phyloP scores from a whole-genome alignment of 2,113 vertebrate genomes.

The Plotosus lineatus region DNA sequence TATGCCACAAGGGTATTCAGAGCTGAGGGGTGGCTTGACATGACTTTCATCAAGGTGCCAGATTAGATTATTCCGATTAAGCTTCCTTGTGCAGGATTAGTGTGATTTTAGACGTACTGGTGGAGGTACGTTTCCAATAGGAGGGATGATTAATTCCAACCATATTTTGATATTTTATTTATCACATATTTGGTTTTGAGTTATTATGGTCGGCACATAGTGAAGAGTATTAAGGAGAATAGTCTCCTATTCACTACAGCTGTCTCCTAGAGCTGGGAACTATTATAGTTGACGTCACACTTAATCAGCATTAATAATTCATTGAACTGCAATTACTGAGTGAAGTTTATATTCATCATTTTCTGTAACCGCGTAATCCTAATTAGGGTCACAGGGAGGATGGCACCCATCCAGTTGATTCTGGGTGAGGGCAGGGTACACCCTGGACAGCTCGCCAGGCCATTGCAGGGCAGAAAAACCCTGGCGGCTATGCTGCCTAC shows the following conservation, averaged over 20 bases:
- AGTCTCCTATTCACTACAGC: conserved; percentile 62
- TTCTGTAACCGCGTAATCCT: no score
- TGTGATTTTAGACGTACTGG: not conserved
- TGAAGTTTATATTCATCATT: no score
- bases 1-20: conserved; percentile 51
- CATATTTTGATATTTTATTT: not conserved
- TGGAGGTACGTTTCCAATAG: not conserved
- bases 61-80: conserved; percentile 6
- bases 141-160: conserved; percentile 3
- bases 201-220: conserved; percentile 59
- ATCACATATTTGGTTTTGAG: conserved; percentile 18
- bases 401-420: no score
- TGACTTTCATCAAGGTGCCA: conserved; percentile 57
- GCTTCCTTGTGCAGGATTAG: conserved; percentile 8
- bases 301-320: not conserved
- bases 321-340: not conserved
- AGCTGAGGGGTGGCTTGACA: conserved; percentile 48
- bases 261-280: conserved; percentile 59
- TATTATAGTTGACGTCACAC: not conserved
- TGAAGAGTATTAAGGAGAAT: conserved; percentile 49
- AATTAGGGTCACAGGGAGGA: no score
- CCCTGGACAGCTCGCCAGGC: no score
- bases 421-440: no score
- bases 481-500: no score
- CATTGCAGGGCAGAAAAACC: no score